These are phyloP conservation scores for Simalia tracyae DNA, from an alignment of 2,797 vertebrate genomes.

Conservation along the genomic window DNA sequence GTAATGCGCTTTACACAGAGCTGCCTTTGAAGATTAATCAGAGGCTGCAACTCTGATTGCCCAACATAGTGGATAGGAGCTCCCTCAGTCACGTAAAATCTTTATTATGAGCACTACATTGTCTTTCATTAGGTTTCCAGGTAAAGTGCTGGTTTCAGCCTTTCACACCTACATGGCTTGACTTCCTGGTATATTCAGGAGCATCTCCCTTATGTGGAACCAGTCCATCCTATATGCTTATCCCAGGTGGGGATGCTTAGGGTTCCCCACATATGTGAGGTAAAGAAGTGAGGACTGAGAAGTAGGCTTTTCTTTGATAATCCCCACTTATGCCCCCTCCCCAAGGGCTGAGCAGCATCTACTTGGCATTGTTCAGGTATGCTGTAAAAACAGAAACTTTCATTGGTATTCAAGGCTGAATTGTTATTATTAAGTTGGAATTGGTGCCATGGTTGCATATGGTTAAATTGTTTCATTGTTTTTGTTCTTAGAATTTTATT, in stretches of 20 bases:
- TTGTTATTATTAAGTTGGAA: not conserved
- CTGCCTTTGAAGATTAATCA: not conserved
- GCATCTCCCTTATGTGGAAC: not conserved
- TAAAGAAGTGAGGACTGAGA: not conserved
- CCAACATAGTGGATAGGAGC: not conserved
- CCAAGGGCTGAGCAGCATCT: not conserved
- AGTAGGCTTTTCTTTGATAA: not conserved
- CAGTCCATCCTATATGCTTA: not conserved
- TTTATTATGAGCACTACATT: not conserved
- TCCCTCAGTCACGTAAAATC: not conserved
- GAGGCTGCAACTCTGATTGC: not conserved
- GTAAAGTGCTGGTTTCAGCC: not conserved
- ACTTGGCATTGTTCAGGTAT: not conserved
- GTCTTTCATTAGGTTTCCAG: not conserved
- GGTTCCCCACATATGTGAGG: not conserved
- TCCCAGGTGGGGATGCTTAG: not conserved
- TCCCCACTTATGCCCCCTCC: not conserved
- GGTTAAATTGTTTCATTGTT: not conserved
- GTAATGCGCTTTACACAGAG: not conserved
- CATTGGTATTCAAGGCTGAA: not conserved
- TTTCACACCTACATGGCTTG: not conserved
- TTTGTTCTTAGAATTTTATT: not conserved
- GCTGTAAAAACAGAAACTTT: not conserved
- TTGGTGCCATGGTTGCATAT: not conserved
- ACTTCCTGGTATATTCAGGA: not conserved